Base-by-base conservation (phyloP, 2,113 vertebrate species). In the Pelodiscus sinensis region DNA sequence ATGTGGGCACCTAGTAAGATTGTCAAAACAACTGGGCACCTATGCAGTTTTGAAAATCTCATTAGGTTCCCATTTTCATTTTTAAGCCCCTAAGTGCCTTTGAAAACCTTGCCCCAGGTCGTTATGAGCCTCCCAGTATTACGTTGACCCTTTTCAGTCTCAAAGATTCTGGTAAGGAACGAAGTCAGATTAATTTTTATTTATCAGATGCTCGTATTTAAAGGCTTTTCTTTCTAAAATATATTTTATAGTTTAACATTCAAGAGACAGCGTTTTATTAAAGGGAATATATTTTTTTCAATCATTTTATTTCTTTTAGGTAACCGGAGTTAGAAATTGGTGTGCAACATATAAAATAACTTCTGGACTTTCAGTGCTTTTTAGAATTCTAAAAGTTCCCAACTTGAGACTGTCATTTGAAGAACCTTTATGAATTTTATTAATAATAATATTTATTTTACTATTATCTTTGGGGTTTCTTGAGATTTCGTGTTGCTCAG, bases 401-500 rank as follows among this genome's bases (percentile, higher is more conserved):
- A 65, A 60, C 86, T 89, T 95, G 78, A 68, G 82, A n/a, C 31
- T 75, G 54, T 0, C 0, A 57, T 88, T 71, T 58, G 89, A 93
- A 93, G 83, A 93, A 19, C n/a, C 55, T 51, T 84, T 73, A n/a
- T 89, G 2, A 58, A 35, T 14, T 54, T 83, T 78, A 80, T 16
- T 79, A 51, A 25, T 50, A 25, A 13, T 68, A 15, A 7, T 68
- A 58, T 68, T 35, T 35, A 35, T 68, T 68, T 68, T 68, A 21
- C n/a, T 35, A 71, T 38, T 71, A 35, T 38, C 9, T 22, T 35
- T 57, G 44, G 16, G 65, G 56, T 79, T 79, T 92, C 19, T 84
- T 86, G 50, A 88, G 78, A 86, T 94, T 94, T 87, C 31, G 71
- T 65, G 5, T 97, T 93, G 96, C 94, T 97, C 87, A 84, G 25